phyloP scores from a whole-genome alignment of 2,888 invertebrate genomes.

The Aradus depressus region DNA sequence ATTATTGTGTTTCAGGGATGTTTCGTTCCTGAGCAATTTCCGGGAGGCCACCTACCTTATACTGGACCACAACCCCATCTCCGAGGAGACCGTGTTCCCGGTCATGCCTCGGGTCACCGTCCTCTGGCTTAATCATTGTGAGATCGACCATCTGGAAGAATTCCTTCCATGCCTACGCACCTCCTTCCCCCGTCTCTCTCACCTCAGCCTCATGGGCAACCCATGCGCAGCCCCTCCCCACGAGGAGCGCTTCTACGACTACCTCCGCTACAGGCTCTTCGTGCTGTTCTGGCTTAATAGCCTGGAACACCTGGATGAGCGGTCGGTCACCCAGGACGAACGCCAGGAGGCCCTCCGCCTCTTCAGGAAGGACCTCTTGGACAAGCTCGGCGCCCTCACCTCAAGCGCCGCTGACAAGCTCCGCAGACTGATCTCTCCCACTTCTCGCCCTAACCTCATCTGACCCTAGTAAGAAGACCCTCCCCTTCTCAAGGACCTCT shows the following conservation, averaged over 20 bases:
- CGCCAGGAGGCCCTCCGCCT: conserved; percentile 48
- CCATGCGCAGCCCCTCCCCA: conserved; percentile 66
- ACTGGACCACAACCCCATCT: conserved; percentile 66
- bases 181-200: conserved; percentile 60
- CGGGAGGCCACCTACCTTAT: conserved; percentile 63
- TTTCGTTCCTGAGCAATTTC: conserved; percentile 61
- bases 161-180: conserved; percentile 59
- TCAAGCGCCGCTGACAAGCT: too few species aligned
- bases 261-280: conserved; percentile 47
- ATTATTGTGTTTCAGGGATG: conserved; percentile 45
- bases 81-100: conserved; percentile 58
- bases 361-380: conserved; percentile 49
- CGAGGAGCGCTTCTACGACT: conserved; percentile 60
- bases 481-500: too few species aligned
- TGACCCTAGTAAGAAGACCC: too few species aligned
- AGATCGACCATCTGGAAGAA: conserved; percentile 50
- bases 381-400: too few species aligned
- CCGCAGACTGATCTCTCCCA: too few species aligned
- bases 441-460: too few species aligned
- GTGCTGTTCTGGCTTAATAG: conserved; percentile 60
- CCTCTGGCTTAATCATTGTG: conserved; percentile 56
- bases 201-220: conserved; percentile 77
- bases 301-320: conserved; percentile 58
- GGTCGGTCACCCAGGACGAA: conserved; percentile 54
- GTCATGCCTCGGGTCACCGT: conserved; percentile 58